Conservation (phyloP, 2,113 vertebrate species). For the Tupaia chinensis region DNA sequence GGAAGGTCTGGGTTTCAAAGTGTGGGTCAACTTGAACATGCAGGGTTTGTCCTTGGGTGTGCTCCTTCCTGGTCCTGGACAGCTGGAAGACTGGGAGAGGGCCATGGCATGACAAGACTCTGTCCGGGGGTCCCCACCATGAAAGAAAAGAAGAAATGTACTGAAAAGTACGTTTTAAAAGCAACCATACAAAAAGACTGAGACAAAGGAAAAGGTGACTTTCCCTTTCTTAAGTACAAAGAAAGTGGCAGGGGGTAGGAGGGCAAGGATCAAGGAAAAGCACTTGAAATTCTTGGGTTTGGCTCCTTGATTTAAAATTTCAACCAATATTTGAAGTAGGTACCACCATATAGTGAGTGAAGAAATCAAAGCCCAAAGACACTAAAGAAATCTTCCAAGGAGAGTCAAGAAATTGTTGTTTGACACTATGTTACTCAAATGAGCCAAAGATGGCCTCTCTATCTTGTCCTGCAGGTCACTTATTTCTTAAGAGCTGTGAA, state of each 20-base stretch:
- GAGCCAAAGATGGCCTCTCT: background rate
- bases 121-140: no score
- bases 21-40: no score
- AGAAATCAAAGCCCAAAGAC: background rate
- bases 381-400: background rate
- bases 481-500: background rate
- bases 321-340: background rate
- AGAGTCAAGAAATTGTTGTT: background rate
- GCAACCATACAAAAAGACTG: no score
- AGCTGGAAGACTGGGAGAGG: no score
- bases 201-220: background rate
- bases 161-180: no score
- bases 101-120: no score
- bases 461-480: background rate
- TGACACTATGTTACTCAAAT: background rate
- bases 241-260: background rate
- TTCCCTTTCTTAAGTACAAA: background rate
- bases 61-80: no score
- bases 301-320: background rate
- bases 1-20: no score
- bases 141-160: no score
- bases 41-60: no score
- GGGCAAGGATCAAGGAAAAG: background rate
- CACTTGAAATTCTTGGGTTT: background rate
- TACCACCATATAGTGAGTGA: background rate